Evolutionary conservation across 2,888 invertebrate species (phyloP).

Genomic region (Diabrotica balteata): DNA sequence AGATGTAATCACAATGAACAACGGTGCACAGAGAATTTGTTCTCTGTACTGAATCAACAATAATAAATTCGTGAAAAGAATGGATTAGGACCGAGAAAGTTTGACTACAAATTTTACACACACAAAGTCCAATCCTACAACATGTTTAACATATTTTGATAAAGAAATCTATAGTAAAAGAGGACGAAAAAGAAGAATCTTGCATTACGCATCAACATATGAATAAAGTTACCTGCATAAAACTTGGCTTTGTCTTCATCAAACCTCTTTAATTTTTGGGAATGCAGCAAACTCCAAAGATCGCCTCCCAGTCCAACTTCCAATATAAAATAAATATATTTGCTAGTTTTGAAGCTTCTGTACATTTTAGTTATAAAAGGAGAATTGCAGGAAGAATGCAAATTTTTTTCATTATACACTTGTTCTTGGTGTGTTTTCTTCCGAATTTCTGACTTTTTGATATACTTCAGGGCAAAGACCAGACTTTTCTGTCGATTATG

Average conservation of each 20-base stretch:
- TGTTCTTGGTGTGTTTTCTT: slow-evolving; percentile 74
- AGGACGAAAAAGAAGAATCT: no score
- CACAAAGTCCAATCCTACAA: no score
- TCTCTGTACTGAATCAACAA: no score
- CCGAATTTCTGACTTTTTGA: slow-evolving; percentile 72
- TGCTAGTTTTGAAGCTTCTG: slow-evolving; percentile 86
- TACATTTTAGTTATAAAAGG: slow-evolving; percentile 71
- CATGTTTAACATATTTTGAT: no score
- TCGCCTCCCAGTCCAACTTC: slow-evolving; percentile 94
- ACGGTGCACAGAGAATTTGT: no score
- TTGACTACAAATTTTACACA: no score
- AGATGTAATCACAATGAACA: no score
- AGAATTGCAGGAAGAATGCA: slow-evolving; percentile 58
- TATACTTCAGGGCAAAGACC: slow-evolving; percentile 71
- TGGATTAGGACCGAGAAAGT: no score
- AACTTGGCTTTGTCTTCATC: slow-evolving; percentile 79
- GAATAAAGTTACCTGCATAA: slow-evolving; percentile 65
- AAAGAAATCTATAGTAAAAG: no score
- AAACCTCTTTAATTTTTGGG: slow-evolving; percentile 73
- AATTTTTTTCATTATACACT: slow-evolving; percentile 71
- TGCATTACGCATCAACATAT: no score
- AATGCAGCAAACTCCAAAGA: slow-evolving; percentile 87
- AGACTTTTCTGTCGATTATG: slow-evolving; percentile 51
- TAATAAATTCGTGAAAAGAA: no score
- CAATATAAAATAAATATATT: slow-evolving; percentile 91